Evolutionary conservation across 1,140 invertebrate genomes (phyloP).

Genomic region (Zaprionus gabonicus): DNA sequence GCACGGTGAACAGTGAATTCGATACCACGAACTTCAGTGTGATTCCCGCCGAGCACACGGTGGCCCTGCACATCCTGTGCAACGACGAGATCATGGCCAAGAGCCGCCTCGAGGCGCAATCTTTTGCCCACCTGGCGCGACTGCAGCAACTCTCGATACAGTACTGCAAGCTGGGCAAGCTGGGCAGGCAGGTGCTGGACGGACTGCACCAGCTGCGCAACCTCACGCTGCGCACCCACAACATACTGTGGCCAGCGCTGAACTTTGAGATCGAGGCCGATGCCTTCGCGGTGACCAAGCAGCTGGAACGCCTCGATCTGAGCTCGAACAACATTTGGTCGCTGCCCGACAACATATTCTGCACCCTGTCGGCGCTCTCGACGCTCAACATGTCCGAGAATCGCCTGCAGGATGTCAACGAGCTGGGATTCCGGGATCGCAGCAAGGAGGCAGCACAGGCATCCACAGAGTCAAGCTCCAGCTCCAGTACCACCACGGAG

Average conservation of each 20-base stretch:
- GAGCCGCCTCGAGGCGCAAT: slow-evolving; percentile 90
- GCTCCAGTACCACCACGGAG: slow-evolving; percentile 53
- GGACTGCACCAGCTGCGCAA: slow-evolving; percentile 91
- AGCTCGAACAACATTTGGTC: slow-evolving; percentile 95
- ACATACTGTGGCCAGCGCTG: slow-evolving; percentile 91
- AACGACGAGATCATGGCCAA: slow-evolving; percentile 90
- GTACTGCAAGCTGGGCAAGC: slow-evolving; percentile 92
- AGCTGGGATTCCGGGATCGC: slow-evolving; percentile 90
- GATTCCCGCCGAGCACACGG: slow-evolving; percentile 93
- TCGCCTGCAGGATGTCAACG: slow-evolving; percentile 92
- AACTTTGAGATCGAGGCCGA: slow-evolving; percentile 91
- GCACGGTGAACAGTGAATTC: slow-evolving; percentile 92
- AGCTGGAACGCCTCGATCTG: slow-evolving; percentile 93
- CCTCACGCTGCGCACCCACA: slow-evolving; percentile 92
- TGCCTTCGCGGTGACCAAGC: slow-evolving; percentile 89
- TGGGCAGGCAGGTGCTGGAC: slow-evolving; percentile 90
- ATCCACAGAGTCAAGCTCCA: slow-evolving; percentile 52
- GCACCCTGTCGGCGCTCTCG: slow-evolving; percentile 91
- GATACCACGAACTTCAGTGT: slow-evolving; percentile 95
- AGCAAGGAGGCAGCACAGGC: slow-evolving; percentile 63
- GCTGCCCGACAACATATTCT: slow-evolving; percentile 93
- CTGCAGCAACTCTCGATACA: slow-evolving; percentile 92
- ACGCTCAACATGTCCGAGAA: slow-evolving; percentile 93
- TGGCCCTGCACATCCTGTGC: slow-evolving; percentile 91
- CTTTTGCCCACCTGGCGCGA: slow-evolving; percentile 91